Evolutionary conservation across 2,113 vertebrate species (phyloP), one percentile per base, ranked within the genome.

Genomic region (Sorex araneus): DNA sequence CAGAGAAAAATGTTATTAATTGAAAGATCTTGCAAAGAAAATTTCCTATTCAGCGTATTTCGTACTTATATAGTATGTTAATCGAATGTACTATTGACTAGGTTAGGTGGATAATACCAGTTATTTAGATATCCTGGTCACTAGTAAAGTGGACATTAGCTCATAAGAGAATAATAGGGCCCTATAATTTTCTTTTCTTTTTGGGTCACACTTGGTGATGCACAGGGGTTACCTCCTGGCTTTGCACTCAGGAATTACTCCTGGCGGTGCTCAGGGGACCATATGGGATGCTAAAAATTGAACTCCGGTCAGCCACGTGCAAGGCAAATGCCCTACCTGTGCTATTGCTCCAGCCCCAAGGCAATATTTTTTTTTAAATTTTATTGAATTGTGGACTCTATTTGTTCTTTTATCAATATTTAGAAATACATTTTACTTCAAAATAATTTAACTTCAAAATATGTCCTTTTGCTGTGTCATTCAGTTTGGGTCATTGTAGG

Each of bases 381-480:
- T 71, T 36, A 40, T 63, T 74, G 13, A 67, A 27, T 3, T 73
- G 23, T 0, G 60, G 3, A 74, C 8, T 27, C 69, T 74, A 79
- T n/a, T 71, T 57, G 19, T 71, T 92, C 71, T 75, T 93, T 86
- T 21, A 82, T 60, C 60, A 94, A 43, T 73, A 57, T 27, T 86
- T 94, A n/a, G 43, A 60, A 60, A 21, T 23, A 21, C 2, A 60
- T 60, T 60, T 54, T 60, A 16, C 47, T 50, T 60, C 57, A 19
- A 60, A 19, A 60, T 60, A 23, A 60, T 60, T 19, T 60, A 60
- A 19, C 6, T 57, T 19, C 0, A 66, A 40, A 7, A 47, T 64
- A 19, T 80, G 8, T 71, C 8, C 25, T 90, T 67, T 79, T 6
- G 3, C 23, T 67, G 66, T 3, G 5, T 70, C 28, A 84, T 30